phyloP scores from a whole-genome alignment of 2,113 vertebrate species.

The Danio rerio region GRCz12tu NC_133183.1:25075501-25076000 shows the following conservation, averaged over 20 bases:
- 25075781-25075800: not conserved
- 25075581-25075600: not conserved
- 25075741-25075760: not conserved
- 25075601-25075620: not conserved
- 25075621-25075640: not conserved
- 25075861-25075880: not conserved
- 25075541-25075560: not conserved
- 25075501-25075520: too few species aligned
- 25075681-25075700: not conserved
- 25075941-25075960: conserved; percentile 2
- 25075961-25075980: conserved; percentile 35
- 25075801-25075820: conserved; percentile 1
- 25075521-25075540: not conserved
- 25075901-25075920: conserved; percentile 39
- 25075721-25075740: not conserved
- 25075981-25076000: conserved; percentile 21
- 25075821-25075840: conserved; percentile 24
- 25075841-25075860: not conserved
- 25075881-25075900: not conserved
- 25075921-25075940: conserved; percentile 13
- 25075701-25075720: not conserved
- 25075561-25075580: not conserved
- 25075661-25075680: not conserved
- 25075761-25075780: not conserved
- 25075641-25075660: not conserved